Evolutionary conservation across 2,797 vertebrate species (phyloP), one percentile per base, ranked within the genome.

Genomic region (Galaxias olidus): DNA sequence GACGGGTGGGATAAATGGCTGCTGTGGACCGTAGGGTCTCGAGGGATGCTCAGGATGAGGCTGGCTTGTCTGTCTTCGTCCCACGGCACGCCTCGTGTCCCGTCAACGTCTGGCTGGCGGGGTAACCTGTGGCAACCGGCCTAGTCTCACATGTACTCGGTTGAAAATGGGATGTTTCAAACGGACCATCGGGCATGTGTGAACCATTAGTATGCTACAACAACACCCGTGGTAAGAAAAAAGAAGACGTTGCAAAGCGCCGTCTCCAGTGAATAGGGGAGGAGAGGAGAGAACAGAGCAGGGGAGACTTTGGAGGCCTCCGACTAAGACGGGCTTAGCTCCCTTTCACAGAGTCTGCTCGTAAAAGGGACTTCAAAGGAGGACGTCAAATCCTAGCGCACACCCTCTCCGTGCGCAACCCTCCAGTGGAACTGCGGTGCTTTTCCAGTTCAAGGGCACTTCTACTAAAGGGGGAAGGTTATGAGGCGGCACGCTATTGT

Each of bases 291-390:
- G 69, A 70, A 73, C 43, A 81, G 69, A 65, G 49, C 57, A 73
- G 71, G 19, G 13, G 66, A 85, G 76, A 83, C 76, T 50, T 72
- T 43, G 61, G 67, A 84, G 76, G 81, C 82, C 79, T 51, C 73
- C 69, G 82, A 83, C 85, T 90, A 86, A 89, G 76, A 84, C 61
- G 40, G 84, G 91, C 86, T 91, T 88, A 90, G 85, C 72, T 83
- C n/a, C 30, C 30, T 62, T 88, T 80, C 83, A 73, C 72, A 84
- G 76, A 82, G 84, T 84, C 80, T 57, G 77, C 83, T 87, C 74
- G 69, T 78, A 86, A 88, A n/a, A 87, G 87, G 87, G 86, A 91
- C 89, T 90, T 92, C 89, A 92, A 91, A 93, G 67, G 79, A 69
- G 87, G 76, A 83, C 78, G 72, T 84, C 76, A 89, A 89, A 89